Evolutionary conservation across 2,888 invertebrate genomes (phyloP).

Genomic region (Cantharis flavilabris): DNA sequence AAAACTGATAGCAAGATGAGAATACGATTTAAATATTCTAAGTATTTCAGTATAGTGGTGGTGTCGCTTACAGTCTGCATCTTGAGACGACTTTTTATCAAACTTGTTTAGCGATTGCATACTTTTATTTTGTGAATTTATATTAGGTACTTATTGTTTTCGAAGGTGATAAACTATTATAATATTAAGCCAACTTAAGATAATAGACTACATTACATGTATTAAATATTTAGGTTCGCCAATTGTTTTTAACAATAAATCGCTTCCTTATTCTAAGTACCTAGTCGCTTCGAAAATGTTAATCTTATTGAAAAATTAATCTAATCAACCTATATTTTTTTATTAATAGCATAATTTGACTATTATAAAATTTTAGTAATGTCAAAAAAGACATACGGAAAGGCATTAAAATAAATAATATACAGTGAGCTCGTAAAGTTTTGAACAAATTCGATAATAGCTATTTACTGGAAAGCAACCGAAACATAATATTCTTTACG

Average conservation of each 20-base stretch:
- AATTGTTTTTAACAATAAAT: background rate
- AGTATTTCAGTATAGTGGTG: background rate
- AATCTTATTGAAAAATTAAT: background rate
- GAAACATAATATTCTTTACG: too few relatives aligned
- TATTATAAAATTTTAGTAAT: background rate
- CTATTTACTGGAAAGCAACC: too few relatives aligned
- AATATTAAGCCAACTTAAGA: background rate
- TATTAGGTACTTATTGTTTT: background rate
- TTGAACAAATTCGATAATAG: too few relatives aligned
- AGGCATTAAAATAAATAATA: too few relatives aligned
- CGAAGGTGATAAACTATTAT: background rate
- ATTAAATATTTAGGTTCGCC: background rate
- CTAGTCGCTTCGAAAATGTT: background rate
- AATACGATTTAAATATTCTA: slow-evolving; percentile 10
- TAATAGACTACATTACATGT: background rate
- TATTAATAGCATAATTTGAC: background rate
- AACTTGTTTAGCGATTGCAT: background rate
- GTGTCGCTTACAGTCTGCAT: background rate
- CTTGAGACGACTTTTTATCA: slow-evolving; percentile 12
- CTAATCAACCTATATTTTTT: background rate
- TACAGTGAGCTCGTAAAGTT: too few relatives aligned
- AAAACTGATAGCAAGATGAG: slow-evolving; percentile 10
- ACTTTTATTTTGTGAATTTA: background rate
- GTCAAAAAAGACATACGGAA: too few relatives aligned
- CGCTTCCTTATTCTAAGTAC: background rate